Base-by-base conservation (phyloP, 92 coral and sea anemone species). In the Isaurus tuberculatus region DNA sequence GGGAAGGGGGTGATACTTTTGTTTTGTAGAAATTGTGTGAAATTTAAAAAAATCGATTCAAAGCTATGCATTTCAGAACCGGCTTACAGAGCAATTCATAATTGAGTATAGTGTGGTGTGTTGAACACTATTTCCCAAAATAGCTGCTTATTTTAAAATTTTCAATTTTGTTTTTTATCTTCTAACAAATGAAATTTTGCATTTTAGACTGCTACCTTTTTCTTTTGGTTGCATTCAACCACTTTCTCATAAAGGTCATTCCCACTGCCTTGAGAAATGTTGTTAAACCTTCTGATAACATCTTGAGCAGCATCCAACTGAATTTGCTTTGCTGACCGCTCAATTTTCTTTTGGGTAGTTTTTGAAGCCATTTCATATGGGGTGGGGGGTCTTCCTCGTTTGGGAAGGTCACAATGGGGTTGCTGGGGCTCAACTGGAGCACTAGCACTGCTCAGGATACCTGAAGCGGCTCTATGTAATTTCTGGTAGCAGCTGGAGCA, bases 371-470 rank as follows among this genome's bases (percentile, higher is more conserved):
- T 23, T 14, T 48, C 79, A 16, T 73, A 73, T 73, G 79, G 79
- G 79, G 79, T 72, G 25, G 79, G 79, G 19, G 79, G 79, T 72
- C 79, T 72, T 44, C 79, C 61, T 43, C 6, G 33, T 27, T 46
- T 72, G 15, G 79, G 60, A 26, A 44, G 33, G 34, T 43, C 61
- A 53, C 22, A 53, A 25, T 53, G 63, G 63, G 63, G 63, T 19
- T 53, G 23, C 63, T 53, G 63, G 63, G 63, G 63, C 22, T 53
- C 63, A 53, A 8, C 4, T 53, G 63, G 22, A 16, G 63, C 63
- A 53, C 63, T 53, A 17, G 63, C 63, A 25, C 15, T 48, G 11
- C 48, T 29, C 26, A 29, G 48, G 27, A 48, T 51, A 11, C 3
- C 22, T 49, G 60, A 22, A 73, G 79, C 49, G 37, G 79, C 79